Evolutionary conservation across 1,140 invertebrate species (phyloP), one percentile per base, ranked within the genome.

Genomic region (Dolichoris vasculosae): DNA sequence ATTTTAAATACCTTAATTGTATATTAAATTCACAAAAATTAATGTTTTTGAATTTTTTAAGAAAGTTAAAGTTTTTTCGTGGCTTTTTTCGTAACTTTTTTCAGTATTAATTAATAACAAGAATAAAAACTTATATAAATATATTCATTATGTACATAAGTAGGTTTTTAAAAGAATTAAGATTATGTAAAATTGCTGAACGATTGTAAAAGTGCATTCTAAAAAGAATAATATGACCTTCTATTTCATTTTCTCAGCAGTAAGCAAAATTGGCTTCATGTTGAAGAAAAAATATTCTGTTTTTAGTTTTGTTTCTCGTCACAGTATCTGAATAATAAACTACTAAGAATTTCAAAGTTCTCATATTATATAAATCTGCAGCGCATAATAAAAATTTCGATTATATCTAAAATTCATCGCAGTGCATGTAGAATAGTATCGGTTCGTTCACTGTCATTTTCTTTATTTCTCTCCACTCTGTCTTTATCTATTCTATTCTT

Each of bases 311-410:
- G 79, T 78, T 55, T 78, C 30, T 51, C 79, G 64, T 43, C 59
- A 59, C 48, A 35, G 1, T 2, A 26, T 38, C 51, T 73, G 63
- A 76, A 63, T 76, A 83, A 83, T 83, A 48, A 83, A 84, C 43
- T 84, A 77, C 30, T 7, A n/a, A 1, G 64, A 75, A 83, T 73
- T 43, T 46, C 82, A 23, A 43, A 59, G 69, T 7, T 75, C 76
- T 35, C 84, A 26, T 77, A 67, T 73, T 73, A 82, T 86, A 64
- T 43, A 59, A 59, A 26, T 59, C 23, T 59, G 55, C 55, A 59
- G 64, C 48, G 46, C 79, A 17, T 67, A 30, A 86, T 86, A 79
- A n/a, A n/a, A 86, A 86, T 86, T 77, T 43, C 78, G n/a, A 76
- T 83, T 82, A 78, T 75, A 86, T 82, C 63, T 86, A 63, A 82